Evolutionary conservation across 2,888 invertebrate species (phyloP).

Genomic region (Bugula neritina): DNA sequence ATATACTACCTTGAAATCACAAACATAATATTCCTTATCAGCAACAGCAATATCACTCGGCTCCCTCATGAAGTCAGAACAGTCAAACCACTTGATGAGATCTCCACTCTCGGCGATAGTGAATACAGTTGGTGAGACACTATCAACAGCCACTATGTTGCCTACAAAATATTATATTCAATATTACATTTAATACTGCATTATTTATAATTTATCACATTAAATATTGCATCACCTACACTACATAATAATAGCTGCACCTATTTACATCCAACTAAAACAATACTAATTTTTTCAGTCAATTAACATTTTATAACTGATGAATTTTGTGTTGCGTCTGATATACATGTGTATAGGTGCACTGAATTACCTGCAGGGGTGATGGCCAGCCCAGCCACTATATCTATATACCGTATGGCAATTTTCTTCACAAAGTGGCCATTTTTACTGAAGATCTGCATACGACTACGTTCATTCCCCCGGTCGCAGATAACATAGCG

Average conservation of each 20-base stretch:
- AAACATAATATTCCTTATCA: conserved; percentile 81
- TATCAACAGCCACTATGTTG: conserved; percentile 91
- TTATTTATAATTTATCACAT: no score
- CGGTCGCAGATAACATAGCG: conserved; percentile 86
- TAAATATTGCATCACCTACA: no score
- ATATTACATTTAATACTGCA: no score
- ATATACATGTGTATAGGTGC: no score
- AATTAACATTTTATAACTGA: no score
- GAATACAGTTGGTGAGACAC: conserved; percentile 92
- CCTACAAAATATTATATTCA: conserved; percentile 36
- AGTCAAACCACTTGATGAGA: conserved; percentile 91
- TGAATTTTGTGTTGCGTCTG: no score
- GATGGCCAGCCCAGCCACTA: conserved; percentile 84
- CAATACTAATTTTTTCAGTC: no score
- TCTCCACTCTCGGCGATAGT: conserved; percentile 86
- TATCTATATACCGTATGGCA: conserved; percentile 61
- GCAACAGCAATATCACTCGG: conserved; percentile 94
- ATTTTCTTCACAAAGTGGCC: conserved; percentile 94
- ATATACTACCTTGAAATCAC: conserved; percentile 87
- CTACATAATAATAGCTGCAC: no score
- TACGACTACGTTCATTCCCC: conserved; percentile 88
- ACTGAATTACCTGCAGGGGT: conserved; percentile 76
- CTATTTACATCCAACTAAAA: no score
- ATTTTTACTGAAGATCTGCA: conserved; percentile 94
- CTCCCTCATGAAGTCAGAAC: conserved; percentile 94